Evolutionary conservation across 2,113 vertebrate genomes (phyloP).

Genomic region (Gorilla gorilla): DNA sequence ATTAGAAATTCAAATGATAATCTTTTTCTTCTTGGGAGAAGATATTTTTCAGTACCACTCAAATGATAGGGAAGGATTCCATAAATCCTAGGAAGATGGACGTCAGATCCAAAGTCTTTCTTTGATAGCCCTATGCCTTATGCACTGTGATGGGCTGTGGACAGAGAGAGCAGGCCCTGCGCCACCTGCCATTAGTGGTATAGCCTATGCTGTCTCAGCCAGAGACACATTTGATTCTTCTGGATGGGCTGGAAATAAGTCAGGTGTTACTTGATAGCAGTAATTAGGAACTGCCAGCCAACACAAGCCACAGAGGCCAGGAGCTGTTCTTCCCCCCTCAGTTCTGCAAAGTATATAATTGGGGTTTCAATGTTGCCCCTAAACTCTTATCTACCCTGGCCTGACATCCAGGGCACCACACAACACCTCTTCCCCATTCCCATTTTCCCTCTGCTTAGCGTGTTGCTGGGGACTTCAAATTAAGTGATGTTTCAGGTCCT

Average conservation of each 20-base stretch:
- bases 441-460: background rate
- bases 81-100: background rate
- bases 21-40: background rate
- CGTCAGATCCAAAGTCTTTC: background rate
- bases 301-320: background rate
- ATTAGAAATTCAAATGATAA: background rate
- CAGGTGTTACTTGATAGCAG: background rate
- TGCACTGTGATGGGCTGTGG: background rate
- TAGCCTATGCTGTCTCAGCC: background rate
- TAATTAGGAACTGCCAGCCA: background rate
- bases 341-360: background rate
- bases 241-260: background rate
- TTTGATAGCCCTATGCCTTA: background rate
- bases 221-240: background rate
- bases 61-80: background rate
- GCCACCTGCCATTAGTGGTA: background rate
- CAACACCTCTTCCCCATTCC: background rate
- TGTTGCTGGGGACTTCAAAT: background rate
- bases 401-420: background rate
- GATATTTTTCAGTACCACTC: background rate
- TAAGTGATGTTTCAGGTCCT: background rate
- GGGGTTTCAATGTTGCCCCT: background rate
- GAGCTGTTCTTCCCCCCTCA: background rate
- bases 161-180: background rate
- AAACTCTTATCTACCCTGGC: background rate